Base-by-base conservation (phyloP, 2,113 vertebrate genomes). In the Melozone crissalis region DNA sequence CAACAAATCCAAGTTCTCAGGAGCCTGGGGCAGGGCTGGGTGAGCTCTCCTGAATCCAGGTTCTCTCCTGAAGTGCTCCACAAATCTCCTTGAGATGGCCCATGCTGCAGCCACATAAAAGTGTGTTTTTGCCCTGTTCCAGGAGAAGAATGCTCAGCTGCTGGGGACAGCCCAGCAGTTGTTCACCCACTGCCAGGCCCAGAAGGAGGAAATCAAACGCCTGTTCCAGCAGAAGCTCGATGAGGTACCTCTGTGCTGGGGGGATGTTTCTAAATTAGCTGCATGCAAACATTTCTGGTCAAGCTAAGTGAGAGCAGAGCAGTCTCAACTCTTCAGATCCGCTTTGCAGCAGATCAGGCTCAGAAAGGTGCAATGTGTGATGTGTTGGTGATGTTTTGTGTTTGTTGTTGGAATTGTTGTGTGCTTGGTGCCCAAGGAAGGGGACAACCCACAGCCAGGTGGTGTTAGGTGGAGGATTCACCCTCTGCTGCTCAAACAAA, bases 191-290 rank as follows among this genome's bases (percentile, higher is more conserved):
- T 99, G 99, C 95, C 98, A 99, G 95, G 96, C 98, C 82, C 99
- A 99, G 97, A 99, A 99, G 92, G 99, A 99, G 88, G 99, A 98
- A 96, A 99, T 99, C 94, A 98, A 98, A 73, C 97, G 98, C 51
- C 98, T 99, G 52, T 99, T 99, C 92, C 99, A 99, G 97, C 98
- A 99, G 96, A 99, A 99, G 92, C 97, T 99, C 37, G 99, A 99
- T 57, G 99, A 99, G 99, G 99, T 99, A 97, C 39, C 61, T 27
- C 59, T 28, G n/a, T 71, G 58, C 30, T 76, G 63, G 47, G 57
- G 11, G 26, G 52, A 8, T 55, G 33, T 3, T 52, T 22, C 17
- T 80, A 35, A 13, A 1, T 31, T 71, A 41, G 69, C 79, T 84
- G 63, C 9, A 1, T n/a, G 73, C 85, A 58, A 46, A 59, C 7